phyloP scores from a whole-genome alignment of 2,797 vertebrate genomes.

The Tamandua tetradactyla region DNA sequence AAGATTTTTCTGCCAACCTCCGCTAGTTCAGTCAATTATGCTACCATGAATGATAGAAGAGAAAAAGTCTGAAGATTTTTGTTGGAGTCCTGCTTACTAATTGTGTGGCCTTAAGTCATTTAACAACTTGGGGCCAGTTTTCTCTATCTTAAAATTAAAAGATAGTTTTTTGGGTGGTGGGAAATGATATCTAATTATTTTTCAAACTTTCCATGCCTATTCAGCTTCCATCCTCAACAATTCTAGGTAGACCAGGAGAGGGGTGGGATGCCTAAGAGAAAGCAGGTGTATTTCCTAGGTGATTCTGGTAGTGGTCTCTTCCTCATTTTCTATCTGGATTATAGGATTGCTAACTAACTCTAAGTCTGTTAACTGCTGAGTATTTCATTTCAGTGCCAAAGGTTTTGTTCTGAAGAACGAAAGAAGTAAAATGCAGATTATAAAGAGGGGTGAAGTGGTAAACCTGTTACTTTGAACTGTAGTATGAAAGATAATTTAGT shows the following conservation, averaged over 20 bases:
- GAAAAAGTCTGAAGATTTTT: not conserved
- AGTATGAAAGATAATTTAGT: not conserved
- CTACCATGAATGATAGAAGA: not conserved
- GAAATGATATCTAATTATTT: not conserved
- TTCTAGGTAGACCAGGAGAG: not conserved
- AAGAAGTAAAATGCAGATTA: not conserved
- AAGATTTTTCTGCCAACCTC: not conserved
- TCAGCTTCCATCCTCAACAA: not conserved
- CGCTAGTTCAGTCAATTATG: not conserved
- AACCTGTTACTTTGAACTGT: not conserved
- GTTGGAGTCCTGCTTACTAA: not conserved
- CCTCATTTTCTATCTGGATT: not conserved
- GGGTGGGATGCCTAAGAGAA: too few relatives aligned
- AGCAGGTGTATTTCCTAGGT: not conserved
- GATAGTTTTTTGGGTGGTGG: not conserved
- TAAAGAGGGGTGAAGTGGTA: not conserved
- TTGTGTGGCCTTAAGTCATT: not conserved
- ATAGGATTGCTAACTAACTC: not conserved
- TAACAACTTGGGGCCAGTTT: not conserved
- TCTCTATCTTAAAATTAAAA: not conserved
- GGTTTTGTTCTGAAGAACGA: not conserved
- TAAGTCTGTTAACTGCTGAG: not conserved
- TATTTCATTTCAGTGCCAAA: not conserved
- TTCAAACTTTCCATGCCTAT: not conserved
- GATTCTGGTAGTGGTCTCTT: not conserved